phyloP scores from a whole-genome alignment of 2,888 invertebrate species.

The Chrysodeixis includens region DNA sequence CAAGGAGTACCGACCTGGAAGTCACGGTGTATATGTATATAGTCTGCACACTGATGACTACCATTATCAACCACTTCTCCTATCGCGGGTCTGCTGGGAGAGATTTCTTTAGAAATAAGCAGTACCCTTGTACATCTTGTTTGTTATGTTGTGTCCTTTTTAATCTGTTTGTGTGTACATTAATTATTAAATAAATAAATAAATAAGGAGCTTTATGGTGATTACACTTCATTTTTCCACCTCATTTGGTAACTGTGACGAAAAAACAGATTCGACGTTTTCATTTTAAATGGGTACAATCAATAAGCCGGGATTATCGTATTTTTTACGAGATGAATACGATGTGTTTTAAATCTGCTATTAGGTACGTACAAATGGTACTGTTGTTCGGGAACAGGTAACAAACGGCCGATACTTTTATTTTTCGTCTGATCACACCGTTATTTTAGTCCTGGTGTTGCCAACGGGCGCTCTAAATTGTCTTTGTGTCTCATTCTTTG shows the following conservation, averaged over 20 bases:
- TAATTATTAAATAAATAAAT: too few relatives aligned
- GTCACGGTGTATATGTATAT: too few relatives aligned
- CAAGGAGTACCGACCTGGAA: too few relatives aligned
- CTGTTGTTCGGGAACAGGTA: constrained; percentile 71
- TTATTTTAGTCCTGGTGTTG: constrained; percentile 55
- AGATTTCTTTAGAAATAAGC: too few relatives aligned
- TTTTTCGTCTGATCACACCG: constrained; percentile 64
- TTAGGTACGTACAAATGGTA: constrained; percentile 77
- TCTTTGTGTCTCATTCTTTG: constrained; percentile 56
- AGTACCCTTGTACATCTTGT: too few relatives aligned
- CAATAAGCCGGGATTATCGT: constrained; percentile 83
- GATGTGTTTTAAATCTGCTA: constrained; percentile 82
- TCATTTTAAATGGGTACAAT: constrained; percentile 84
- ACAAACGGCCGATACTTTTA: constrained; percentile 72
- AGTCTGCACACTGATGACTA: too few relatives aligned
- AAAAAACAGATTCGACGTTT: constrained; percentile 76
- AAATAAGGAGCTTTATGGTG: constrained; percentile 54
- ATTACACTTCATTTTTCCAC: constrained; percentile 69
- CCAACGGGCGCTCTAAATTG: constrained; percentile 58
- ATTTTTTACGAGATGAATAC: constrained; percentile 81
- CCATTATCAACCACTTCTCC: too few relatives aligned
- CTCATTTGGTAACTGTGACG: constrained; percentile 77
- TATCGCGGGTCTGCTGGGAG: too few relatives aligned
- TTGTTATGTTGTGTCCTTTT: too few relatives aligned
- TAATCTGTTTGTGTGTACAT: too few relatives aligned